A percentile compares a stretch with the other conserved stretches of the same genome.
Evolutionary conservation across 2,113 vertebrate genomes (phyloP).

Genomic region (Pogonocichla stellata): DNA sequence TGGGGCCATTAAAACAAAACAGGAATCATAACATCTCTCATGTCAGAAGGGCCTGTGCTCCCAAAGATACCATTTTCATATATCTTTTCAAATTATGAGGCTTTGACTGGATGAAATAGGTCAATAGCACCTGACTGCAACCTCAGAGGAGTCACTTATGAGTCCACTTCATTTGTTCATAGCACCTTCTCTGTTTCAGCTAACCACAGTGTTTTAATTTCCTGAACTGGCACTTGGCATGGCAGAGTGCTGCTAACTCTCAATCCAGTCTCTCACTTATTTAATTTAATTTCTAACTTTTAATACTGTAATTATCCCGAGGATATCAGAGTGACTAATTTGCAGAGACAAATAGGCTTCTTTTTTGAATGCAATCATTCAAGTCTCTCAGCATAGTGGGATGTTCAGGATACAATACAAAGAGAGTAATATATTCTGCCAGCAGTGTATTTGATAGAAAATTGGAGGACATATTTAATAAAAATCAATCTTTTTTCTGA

Average conservation of each 20-base stretch:
- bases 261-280: background rate
- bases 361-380: background rate
- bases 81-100: background rate
- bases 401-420: background rate
- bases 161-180: background rate
- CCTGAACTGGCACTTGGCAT: background rate
- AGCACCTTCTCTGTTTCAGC: background rate
- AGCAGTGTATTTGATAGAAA: background rate
- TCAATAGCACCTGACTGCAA: background rate
- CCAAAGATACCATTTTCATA: background rate
- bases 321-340: background rate
- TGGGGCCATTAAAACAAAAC: background rate
- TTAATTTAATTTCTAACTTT: constrained; percentile 15
- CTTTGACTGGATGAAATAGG: background rate
- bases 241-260: background rate
- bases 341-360: background rate
- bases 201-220: background rate
- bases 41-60: background rate
- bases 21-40: background rate
- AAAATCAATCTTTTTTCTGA: background rate
- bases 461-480: background rate
- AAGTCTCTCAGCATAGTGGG: background rate
- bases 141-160: background rate
- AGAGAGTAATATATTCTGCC: background rate
- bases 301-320: background rate